phyloP scores from a whole-genome alignment of 2,797 vertebrate species.

The Glyptemys insculpta region DNA sequence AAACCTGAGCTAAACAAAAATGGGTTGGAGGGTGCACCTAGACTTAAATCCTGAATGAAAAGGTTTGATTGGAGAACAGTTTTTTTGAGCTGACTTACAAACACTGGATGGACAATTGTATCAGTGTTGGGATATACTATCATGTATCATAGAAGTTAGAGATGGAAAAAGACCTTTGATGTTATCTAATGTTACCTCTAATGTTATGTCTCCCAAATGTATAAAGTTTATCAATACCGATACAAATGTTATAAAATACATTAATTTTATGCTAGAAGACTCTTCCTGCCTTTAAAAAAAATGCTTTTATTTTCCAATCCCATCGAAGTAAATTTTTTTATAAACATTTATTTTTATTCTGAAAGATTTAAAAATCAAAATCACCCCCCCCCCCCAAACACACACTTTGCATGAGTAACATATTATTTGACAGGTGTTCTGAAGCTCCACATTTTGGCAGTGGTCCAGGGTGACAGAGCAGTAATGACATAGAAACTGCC shows the following conservation, averaged over 20 bases:
- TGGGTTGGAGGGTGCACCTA: conserved; percentile 43
- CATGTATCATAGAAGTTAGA: neutral
- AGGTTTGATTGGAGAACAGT: conserved; percentile 64
- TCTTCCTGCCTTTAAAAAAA: conserved; percentile 2
- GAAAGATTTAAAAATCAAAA: neutral
- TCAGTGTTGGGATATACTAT: neutral
- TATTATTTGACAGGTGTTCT: conserved; percentile 81
- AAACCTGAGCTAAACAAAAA: conserved; percentile 48
- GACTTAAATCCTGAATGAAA: conserved; percentile 47
- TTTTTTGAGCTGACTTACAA: conserved; percentile 35
- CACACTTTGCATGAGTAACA: conserved; percentile 55
- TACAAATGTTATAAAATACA: neutral
- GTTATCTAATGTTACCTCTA: neutral
- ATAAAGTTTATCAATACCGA: neutral
- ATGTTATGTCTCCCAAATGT: neutral
- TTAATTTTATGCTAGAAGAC: neutral
- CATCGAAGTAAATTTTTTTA: neutral
- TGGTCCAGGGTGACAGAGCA: conserved; percentile 79
- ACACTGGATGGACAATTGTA: conserved; percentile 49
- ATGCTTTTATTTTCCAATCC: neutral
- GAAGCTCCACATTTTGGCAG: conserved; percentile 74
- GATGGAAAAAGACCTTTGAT: conserved; percentile 26
- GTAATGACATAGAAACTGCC: conserved; percentile 77
- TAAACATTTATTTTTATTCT: neutral
- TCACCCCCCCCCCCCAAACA: rapidly evolving